Evolutionary conservation across 2,113 vertebrate species (phyloP).

Genomic region (Sturnira hondurensis): DNA sequence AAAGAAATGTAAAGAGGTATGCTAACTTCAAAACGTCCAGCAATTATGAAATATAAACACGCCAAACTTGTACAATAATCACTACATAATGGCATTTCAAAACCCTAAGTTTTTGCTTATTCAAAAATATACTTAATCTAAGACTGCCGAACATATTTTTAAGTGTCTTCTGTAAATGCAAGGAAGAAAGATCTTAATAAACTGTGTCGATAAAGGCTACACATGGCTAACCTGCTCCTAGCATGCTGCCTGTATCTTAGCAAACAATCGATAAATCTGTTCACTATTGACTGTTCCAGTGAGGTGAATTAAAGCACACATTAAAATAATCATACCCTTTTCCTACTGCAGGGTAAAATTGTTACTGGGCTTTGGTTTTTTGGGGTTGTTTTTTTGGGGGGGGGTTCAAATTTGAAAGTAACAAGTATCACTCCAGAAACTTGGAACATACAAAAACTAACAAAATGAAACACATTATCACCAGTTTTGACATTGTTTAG

Average conservation of each 20-base stretch:
- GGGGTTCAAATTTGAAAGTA: conserved; percentile 13
- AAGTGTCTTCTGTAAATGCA: background rate
- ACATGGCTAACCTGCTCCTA: background rate
- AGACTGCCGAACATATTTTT: background rate
- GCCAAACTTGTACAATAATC: background rate
- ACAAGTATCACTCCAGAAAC: background rate
- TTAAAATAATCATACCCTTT: background rate
- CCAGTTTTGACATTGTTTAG: background rate
- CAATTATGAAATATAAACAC: background rate
- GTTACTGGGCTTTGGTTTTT: background rate
- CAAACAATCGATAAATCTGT: background rate
- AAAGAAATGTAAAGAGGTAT: background rate
- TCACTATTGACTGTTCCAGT: background rate
- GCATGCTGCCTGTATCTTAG: background rate
- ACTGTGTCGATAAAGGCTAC: background rate
- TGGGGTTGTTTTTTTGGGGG: background rate
- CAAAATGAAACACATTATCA: background rate
- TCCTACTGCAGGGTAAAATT: background rate
- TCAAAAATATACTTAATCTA: background rate
- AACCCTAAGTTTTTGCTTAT: conserved; percentile 8
- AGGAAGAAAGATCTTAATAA: conserved; percentile 26
- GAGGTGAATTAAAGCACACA: background rate
- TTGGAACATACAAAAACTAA: background rate
- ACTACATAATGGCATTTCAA: background rate
- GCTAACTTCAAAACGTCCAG: background rate